These are phyloP conservation scores for Euwallacea fornicatus DNA, from an alignment of 1,140 invertebrate species.

Conservation along the genomic window DNA sequence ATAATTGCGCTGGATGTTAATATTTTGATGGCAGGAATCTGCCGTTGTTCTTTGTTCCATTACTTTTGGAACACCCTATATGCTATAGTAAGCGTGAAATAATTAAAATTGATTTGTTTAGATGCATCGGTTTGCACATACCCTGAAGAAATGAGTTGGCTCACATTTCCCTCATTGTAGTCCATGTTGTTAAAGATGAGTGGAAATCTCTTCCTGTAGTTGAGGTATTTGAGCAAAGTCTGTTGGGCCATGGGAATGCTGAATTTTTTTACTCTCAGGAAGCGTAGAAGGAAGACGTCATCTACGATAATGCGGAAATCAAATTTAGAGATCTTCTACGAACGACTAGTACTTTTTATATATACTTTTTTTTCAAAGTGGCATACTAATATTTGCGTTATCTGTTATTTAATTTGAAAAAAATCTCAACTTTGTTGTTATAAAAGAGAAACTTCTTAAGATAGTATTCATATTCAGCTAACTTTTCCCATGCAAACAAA, in stretches of 20 bases:
- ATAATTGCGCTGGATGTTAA: too few species aligned
- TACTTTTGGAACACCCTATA: neutral
- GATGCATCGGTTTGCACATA: too few species aligned
- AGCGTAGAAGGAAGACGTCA: conserved; percentile 72
- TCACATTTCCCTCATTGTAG: conserved; percentile 62
- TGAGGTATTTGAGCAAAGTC: conserved; percentile 77
- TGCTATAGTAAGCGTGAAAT: conserved; percentile 29
- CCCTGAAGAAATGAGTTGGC: conserved; percentile 66
- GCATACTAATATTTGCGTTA: neutral
- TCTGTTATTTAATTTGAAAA: too few species aligned
- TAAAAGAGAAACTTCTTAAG: too few species aligned
- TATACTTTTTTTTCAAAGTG: neutral
- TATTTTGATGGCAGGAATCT: too few species aligned
- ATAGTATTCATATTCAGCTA: too few species aligned
- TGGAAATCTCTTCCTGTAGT: conserved; percentile 67
- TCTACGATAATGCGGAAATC: conserved; percentile 55
- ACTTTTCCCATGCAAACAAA: too few species aligned
- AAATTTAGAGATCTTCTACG: neutral
- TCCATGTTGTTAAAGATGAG: conserved; percentile 67
- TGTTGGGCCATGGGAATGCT: conserved; percentile 78
- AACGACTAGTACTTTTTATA: too few species aligned
- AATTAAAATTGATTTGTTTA: conserved; percentile 15
- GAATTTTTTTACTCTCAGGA: conserved; percentile 77
- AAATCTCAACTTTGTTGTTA: too few species aligned
- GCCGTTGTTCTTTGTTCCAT: too few species aligned